These are phyloP conservation scores for Rotaria sp. DNA, from an alignment of 2,888 invertebrate species.

Conservation along the genomic window DNA sequence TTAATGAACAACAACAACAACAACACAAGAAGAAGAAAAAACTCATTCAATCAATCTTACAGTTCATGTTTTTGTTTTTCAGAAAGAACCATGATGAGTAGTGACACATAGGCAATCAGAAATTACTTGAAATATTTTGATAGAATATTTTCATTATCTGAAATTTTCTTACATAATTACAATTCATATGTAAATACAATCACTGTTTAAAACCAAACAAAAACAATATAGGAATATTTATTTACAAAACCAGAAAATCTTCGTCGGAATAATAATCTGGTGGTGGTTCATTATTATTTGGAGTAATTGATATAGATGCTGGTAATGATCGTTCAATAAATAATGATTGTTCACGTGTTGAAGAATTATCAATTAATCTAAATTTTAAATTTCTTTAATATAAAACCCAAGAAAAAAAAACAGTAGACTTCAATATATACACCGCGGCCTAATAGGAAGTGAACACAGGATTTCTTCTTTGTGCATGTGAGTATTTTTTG, in stretches of 20 bases:
- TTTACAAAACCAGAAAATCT: background rate
- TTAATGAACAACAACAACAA: background rate
- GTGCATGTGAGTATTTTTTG: too few species aligned
- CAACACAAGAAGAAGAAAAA: background rate
- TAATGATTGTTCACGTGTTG: conserved; percentile 32
- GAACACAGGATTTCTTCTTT: too few species aligned
- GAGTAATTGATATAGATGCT: background rate
- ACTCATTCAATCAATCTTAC: background rate
- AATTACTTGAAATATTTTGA: background rate
- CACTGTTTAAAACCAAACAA: background rate
- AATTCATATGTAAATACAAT: too few species aligned
- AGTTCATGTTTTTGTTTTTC: conserved; percentile 25
- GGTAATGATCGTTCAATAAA: conserved; percentile 39
- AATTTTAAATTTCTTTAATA: background rate
- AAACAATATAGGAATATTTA: background rate
- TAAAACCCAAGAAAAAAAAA: background rate
- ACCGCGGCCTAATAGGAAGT: too few species aligned
- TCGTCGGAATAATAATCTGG: background rate
- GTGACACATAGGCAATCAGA: conserved; percentile 3
- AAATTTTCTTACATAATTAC: background rate
- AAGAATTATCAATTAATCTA: conserved; percentile 36
- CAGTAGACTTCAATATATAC: too few species aligned
- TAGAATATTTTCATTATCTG: background rate
- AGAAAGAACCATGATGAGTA: conserved; percentile 22
- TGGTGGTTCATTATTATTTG: background rate